Evolutionary conservation across 2,113 vertebrate species (phyloP).

Genomic region (Octodon degus): DNA sequence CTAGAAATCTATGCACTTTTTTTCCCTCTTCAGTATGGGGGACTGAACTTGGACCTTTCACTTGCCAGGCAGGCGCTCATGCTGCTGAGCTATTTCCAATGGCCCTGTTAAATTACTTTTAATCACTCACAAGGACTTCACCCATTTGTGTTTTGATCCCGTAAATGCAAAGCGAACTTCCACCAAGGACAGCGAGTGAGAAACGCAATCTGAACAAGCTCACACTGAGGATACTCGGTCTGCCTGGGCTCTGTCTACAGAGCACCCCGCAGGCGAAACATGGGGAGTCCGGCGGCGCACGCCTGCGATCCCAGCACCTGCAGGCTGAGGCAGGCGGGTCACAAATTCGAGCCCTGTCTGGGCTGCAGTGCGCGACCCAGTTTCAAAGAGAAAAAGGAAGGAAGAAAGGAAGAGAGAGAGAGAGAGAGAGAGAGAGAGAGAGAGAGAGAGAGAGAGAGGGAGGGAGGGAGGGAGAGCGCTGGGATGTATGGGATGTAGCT

Average conservation of each 20-base stretch:
- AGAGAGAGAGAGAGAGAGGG: no score
- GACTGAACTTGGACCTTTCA: no score
- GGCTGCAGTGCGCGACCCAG: background rate
- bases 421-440: no score
- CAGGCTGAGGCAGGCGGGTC: background rate
- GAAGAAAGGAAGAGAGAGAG: no score
- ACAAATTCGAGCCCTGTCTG: background rate
- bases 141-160: slow-evolving; percentile 28
- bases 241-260: background rate
- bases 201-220: background rate
- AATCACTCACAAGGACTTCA: background rate
- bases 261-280: background rate
- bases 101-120: background rate
- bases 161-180: slow-evolving; percentile 29
- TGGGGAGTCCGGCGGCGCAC: background rate
- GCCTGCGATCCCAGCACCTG: background rate
- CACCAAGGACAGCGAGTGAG: background rate
- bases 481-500: no score
- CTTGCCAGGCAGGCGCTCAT: no score
- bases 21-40: no score
- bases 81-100: no score
- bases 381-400: no score
- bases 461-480: no score
- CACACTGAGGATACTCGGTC: background rate
- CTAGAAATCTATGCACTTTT: background rate